Base-by-base conservation (phyloP, 2,888 invertebrate species). In the Habroteleia sp. region DNA sequence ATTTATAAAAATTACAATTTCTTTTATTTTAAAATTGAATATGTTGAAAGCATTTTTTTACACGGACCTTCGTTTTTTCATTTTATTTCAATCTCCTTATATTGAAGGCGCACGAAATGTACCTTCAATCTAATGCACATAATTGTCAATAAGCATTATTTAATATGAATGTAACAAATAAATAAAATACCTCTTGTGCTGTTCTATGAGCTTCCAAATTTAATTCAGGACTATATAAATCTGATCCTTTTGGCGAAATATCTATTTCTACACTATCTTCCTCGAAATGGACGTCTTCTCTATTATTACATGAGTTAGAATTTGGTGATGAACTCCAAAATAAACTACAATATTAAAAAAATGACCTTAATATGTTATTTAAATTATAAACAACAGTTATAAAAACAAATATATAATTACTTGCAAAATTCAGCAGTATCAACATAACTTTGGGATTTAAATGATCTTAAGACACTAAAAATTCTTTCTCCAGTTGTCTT, bases 371-470 rank as follows among this genome's bases (percentile, higher is more conserved):
- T n/a, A n/a, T n/a, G n/a, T n/a, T n/a, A n/a, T n/a, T n/a, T n/a
- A 37, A 17, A 77, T 5, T 25, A 11, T n/a, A 23, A 7, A 8
- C 1, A 39, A 17, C 1, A 10, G 16, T 2, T 23, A 42, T 23
- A 16, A 31, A 48, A n/a, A n/a, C n/a, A n/a, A n/a, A n/a, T n/a
- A n/a, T n/a, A n/a, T n/a, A n/a, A n/a, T 71, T 72, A 88, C 88
- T 88, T 88, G 80, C 86, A 88, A 81, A 87, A 88, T 58, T 88
- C 88, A 29, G 87, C 85, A 6, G 87, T 86, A 33, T 88, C 87
- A 69, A 88, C 87, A 74, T 87, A 88, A 48, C 87, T 87, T 33
- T 88, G 87, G 4, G 87, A 84, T 1, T 86, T 85, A 17, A 86
- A 85, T 16, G 87, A 82, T 77, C 85, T 80, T 2, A 88, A 80